Conservation (phyloP, 2,113 vertebrate species). For the Circaetus gallicus region DNA sequence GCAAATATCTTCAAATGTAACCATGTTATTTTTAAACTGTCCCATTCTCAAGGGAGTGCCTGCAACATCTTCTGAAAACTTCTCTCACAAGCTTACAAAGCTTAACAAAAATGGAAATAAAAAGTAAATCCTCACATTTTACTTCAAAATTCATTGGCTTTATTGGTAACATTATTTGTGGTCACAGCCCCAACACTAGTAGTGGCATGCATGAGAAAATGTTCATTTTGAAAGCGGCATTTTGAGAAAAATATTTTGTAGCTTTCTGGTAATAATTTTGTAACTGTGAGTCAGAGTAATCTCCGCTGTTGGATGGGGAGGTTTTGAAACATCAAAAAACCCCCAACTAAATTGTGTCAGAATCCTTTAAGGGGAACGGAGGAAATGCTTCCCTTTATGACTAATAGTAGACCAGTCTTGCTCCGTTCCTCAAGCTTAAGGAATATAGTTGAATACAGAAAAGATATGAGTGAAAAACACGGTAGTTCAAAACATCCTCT, state of each 20-base stretch:
- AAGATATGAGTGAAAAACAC: neutral
- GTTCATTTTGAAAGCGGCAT: neutral
- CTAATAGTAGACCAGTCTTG: neutral
- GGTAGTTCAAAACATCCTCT: neutral
- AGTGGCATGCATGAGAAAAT: neutral
- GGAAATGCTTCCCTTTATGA: neutral
- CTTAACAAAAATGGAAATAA: neutral
- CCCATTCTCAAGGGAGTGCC: neutral
- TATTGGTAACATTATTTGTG: neutral
- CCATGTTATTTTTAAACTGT: neutral
- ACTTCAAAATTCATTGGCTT: neutral
- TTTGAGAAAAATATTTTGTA: neutral
- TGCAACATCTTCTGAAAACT: neutral
- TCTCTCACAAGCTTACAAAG: neutral
- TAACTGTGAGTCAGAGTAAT: neutral
- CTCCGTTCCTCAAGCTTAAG: neutral
- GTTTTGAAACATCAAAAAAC: neutral
- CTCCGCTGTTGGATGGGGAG: neutral
- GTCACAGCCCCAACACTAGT: neutral
- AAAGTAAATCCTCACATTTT: neutral
- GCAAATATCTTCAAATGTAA: neutral
- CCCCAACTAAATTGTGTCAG: neutral
- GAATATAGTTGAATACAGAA: neutral
- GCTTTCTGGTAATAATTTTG: slow-evolving; percentile 6
- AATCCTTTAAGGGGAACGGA: neutral